Percentiles rank a stretch among this genome's conserved stretches.
phyloP scores from a whole-genome alignment of 2,888 invertebrate genomes.

The Drosophila longiperda region DNA sequence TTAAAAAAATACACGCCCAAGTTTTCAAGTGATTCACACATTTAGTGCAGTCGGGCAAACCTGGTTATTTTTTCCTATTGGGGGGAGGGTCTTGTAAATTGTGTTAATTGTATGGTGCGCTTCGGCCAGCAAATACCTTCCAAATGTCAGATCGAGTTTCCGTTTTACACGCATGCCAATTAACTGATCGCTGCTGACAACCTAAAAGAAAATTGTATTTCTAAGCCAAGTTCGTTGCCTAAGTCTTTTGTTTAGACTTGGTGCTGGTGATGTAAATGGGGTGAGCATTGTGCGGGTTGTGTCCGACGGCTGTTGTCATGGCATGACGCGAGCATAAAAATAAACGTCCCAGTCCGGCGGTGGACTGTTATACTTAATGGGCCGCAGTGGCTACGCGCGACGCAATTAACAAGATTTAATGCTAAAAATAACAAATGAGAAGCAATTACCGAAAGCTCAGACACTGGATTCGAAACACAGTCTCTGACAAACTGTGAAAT shows the following conservation, averaged over 20 bases:
- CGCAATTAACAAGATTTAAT: slow-evolving; percentile 64
- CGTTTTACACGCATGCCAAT: slow-evolving; percentile 27
- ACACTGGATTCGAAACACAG: slow-evolving; percentile 17
- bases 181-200: slow-evolving; percentile 12
- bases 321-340: slow-evolving; percentile 65
- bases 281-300: neutral
- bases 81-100: slow-evolving; percentile 28
- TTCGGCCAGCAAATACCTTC: slow-evolving; percentile 48
- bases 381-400: slow-evolving; percentile 56
- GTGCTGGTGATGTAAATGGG: slow-evolving; percentile 31
- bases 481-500: slow-evolving; percentile 56
- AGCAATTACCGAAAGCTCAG: slow-evolving; percentile 64
- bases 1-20: slow-evolving; percentile 34
- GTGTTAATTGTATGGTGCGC: slow-evolving; percentile 43
- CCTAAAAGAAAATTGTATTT: slow-evolving; percentile 42
- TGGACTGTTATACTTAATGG: slow-evolving; percentile 67
- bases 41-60: slow-evolving; percentile 21
- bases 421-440: slow-evolving; percentile 79
- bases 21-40: slow-evolving; percentile 44
- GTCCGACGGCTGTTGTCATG: slow-evolving; percentile 20
- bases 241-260: slow-evolving; percentile 73
- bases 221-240: slow-evolving; percentile 68
- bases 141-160: slow-evolving; percentile 51
- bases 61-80: slow-evolving; percentile 6
- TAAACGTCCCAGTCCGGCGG: slow-evolving; percentile 45